Base-by-base conservation (phyloP, 2,888 invertebrate genomes). In the Zygothrica quintamaculata region DNA sequence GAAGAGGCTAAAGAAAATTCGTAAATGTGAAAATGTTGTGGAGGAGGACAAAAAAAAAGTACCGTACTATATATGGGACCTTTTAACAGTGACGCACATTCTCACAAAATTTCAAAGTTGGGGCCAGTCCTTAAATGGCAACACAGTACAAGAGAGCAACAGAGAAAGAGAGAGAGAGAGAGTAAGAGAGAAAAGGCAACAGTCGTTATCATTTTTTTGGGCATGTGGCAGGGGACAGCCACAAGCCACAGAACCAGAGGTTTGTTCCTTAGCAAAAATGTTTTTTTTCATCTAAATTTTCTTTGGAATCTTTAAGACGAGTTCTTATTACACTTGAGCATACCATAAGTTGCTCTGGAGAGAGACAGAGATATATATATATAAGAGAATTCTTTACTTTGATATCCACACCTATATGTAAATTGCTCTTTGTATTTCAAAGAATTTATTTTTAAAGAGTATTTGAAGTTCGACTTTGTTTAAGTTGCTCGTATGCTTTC, bases 211-310 rank as follows among this genome's bases (percentile, higher is more conserved):
- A 39, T 9, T 16, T 33, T 16, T 44, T 12, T 47, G 29, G 51
- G 37, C 75, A 57, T 22, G 31, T 47, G 33, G 22, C 31, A 44
- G 12, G 55, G 22, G 51, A 40, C 75, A 58, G 71, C 72, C 76
- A 82, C 85, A 79, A 84, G 78, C 85, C 82, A 56, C 85, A 78
- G 78, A 46, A 55, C 62, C 50, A 13, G 59, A n/a, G 64, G 59
- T 68, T 55, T 72, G 57, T 46, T 40, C 52, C 43, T 29, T 61
- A 9, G 58, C 58, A 46, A 59, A 68, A 76, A 76, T 76, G 76
- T 61, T 58, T 46, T 64, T 56, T 33, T 55, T 48, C 61, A 47
- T 42, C 44, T 53, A 37, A 39, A 47, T 59, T 13, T 25, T 29
- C 12, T 26, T 36, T 26, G 8, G 34, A 37, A 22, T 15, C 31